A percentile compares a stretch with the other conserved stretches of the same genome.
Evolutionary conservation across 2,888 invertebrate genomes (phyloP).

Genomic region (Lomographa bimaculata): DNA sequence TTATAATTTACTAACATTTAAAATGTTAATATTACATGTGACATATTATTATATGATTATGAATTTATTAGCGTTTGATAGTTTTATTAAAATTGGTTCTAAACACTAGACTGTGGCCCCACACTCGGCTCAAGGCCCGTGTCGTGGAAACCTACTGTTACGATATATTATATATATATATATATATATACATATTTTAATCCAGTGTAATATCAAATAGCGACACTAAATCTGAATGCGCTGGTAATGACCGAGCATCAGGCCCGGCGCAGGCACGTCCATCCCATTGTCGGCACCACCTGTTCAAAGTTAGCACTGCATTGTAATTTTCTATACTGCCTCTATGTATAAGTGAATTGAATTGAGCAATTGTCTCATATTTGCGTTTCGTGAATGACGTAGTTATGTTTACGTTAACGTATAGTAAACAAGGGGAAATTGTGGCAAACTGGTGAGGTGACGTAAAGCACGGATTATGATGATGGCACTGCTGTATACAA

Average conservation of each 20-base stretch:
- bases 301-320: slow-evolving; percentile 13
- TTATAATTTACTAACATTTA: too few species aligned
- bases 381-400: slow-evolving; percentile 16
- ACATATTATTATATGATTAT: too few species aligned
- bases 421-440: slow-evolving; percentile 13
- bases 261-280: slow-evolving; percentile 35
- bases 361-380: slow-evolving; percentile 10
- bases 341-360: slow-evolving; percentile 12
- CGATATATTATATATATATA: too few species aligned
- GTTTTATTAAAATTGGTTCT: too few species aligned
- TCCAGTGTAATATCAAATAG: too few species aligned
- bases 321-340: slow-evolving; percentile 18
- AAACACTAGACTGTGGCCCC: too few species aligned
- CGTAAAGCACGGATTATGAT: slow-evolving; percentile 1
- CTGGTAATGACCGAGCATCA: slow-evolving; percentile 43
- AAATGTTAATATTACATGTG: too few species aligned
- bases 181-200: too few species aligned
- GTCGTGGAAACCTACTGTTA: too few species aligned
- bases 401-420: slow-evolving; percentile 7
- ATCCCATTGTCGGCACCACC: slow-evolving; percentile 15
- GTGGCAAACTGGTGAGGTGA: slow-evolving; percentile 3
- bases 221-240: slow-evolving; percentile 1
- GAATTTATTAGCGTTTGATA: too few species aligned
- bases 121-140: too few species aligned
- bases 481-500: too few species aligned